These are phyloP conservation scores for Coelogynopora nodosa DNA, from an alignment of 2,888 invertebrate genomes.

Conservation along the genomic window DNA sequence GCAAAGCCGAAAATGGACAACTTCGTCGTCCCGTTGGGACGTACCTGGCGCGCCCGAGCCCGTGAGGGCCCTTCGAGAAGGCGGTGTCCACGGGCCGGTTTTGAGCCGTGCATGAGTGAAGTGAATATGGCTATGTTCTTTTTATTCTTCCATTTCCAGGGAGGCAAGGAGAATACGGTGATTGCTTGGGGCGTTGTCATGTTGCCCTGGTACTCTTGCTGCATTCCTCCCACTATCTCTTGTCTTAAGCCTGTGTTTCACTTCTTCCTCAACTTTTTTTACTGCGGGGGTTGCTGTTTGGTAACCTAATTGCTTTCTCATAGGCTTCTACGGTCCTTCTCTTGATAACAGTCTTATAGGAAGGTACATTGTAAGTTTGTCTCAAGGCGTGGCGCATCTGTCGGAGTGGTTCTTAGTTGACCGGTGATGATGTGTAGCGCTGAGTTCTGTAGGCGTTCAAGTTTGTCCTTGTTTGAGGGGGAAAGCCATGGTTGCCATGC, in stretches of 20 bases:
- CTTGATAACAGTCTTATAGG: not conserved
- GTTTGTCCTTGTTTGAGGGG: constrained; percentile 16
- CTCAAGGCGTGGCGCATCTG: not conserved
- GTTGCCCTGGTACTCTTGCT: not conserved
- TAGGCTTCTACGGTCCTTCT: constrained; percentile 3
- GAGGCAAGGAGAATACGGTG: not conserved
- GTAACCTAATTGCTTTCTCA: not conserved
- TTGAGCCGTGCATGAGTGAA: not conserved
- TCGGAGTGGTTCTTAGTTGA: constrained; percentile 12
- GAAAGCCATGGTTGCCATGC: constrained; percentile 1
- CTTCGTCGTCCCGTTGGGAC: not conserved
- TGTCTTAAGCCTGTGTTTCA: not conserved
- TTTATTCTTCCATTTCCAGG: constrained; percentile 6
- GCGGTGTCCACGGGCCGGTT: no score
- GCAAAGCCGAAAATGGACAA: no score
- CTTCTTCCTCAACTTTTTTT: not conserved
- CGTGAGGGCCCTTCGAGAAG: not conserved
- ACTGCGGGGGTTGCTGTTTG: not conserved
- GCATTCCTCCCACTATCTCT: constrained; percentile 9
- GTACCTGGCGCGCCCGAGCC: not conserved
- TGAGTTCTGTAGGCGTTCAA: not conserved
- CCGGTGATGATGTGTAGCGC: constrained; percentile 5
- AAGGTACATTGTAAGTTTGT: not conserved
- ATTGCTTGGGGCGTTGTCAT: not conserved
- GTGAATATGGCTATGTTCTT: not conserved